phyloP scores from a whole-genome alignment of 2,113 vertebrate species.

The Scopus umbretta region DNA sequence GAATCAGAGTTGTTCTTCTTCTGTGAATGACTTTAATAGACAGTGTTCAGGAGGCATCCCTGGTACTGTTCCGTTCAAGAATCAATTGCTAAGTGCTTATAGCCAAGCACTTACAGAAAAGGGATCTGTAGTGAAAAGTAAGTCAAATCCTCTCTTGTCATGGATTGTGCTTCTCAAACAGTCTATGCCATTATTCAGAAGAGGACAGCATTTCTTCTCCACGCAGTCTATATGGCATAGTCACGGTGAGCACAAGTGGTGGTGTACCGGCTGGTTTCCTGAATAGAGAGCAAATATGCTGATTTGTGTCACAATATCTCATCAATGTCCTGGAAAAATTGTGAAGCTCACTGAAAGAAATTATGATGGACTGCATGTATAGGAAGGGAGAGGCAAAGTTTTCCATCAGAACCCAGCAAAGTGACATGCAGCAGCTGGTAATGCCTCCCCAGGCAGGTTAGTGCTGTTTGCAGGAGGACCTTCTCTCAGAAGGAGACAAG shows the following conservation, averaged over 20 bases:
- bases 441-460: background rate
- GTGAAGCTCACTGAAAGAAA: background rate
- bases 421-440: fast-evolving
- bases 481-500: background rate
- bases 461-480: background rate
- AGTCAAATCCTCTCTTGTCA: background rate
- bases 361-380: background rate
- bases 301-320: background rate
- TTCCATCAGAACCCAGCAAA: background rate
- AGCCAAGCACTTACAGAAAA: background rate
- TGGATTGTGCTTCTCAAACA: background rate
- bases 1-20: background rate
- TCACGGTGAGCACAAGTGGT: background rate
- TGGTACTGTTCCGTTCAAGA: background rate
- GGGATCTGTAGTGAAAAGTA: background rate
- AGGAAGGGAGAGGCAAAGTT: background rate
- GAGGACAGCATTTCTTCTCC: background rate
- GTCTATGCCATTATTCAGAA: background rate
- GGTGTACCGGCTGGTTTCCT: fast-evolving
- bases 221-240: fast-evolving
- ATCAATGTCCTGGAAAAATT: background rate
- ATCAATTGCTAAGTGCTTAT: background rate
- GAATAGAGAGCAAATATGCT: background rate
- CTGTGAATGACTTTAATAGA: background rate
- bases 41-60: background rate